Percentiles rank a stretch among this genome's conserved stretches.
Evolutionary conservation across 1,140 invertebrate genomes (phyloP).

Genomic region (Sarcophaga bullata): DNA sequence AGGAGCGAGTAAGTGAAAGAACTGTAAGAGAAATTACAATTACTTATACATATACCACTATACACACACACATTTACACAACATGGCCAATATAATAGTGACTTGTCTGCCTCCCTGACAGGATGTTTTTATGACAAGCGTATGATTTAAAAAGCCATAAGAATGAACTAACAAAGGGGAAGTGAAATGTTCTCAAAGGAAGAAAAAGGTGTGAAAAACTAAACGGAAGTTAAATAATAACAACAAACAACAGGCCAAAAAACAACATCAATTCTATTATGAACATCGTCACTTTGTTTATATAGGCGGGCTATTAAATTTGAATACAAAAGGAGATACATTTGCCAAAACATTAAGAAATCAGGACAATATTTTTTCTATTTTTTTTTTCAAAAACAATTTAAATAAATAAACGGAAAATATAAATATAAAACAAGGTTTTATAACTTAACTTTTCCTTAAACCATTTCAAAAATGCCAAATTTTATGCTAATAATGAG

Average conservation of each 20-base stretch:
- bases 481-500: no score
- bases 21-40: background rate
- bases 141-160: background rate
- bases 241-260: background rate
- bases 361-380: no score
- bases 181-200: background rate
- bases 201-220: constrained; percentile 32
- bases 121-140: constrained; percentile 22
- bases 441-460: no score
- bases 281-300: no score
- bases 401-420: no score
- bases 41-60: background rate
- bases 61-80: background rate
- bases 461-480: no score
- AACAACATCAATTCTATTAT: background rate
- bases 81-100: constrained; percentile 22
- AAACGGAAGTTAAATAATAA: constrained; percentile 37
- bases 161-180: background rate
- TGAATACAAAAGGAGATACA: no score
- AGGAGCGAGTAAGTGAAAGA: background rate
- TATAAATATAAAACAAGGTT: no score
- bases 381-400: no score
- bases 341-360: no score
- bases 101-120: background rate
- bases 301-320: no score